Conservation (phyloP, 2,797 vertebrate genomes). For the Scarus forsteni region DNA sequence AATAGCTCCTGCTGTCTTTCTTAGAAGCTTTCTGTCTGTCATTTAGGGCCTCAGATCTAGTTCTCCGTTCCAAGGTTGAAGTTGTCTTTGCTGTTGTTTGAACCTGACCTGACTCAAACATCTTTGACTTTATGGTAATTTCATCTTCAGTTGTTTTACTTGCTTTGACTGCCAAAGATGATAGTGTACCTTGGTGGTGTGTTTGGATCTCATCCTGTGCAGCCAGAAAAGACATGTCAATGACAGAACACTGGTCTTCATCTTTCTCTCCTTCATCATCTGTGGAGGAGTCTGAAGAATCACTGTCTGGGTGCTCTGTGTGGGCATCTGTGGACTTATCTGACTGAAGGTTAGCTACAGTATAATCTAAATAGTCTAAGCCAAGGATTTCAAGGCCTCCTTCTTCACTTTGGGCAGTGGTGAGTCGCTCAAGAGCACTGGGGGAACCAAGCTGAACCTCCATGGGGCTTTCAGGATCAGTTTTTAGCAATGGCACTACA, state of each 20-base stretch:
- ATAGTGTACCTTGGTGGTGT: conserved; percentile 44
- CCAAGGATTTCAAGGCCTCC: conserved; percentile 73
- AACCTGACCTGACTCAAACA: conserved; percentile 63
- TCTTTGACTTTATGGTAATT: conserved; percentile 78
- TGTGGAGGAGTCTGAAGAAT: conserved; percentile 90
- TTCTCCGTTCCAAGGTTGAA: conserved; percentile 60
- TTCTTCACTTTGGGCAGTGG: conserved; percentile 49
- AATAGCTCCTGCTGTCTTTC: conserved; percentile 67
- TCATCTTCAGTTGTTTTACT: conserved; percentile 73
- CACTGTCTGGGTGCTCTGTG: conserved; percentile 74
- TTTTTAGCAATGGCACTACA: conserved; percentile 32
- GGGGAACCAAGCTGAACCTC: conserved; percentile 57
- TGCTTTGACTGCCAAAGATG: conserved; percentile 48
- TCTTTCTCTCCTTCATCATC: conserved; percentile 83
- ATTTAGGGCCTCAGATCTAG: conserved; percentile 77
- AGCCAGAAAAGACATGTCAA: conserved; percentile 61
- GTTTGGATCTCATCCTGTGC: conserved; percentile 23
- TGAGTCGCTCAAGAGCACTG: conserved; percentile 41
- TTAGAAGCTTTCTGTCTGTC: conserved; percentile 65
- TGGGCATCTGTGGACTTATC: conserved; percentile 77
- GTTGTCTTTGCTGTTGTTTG: conserved; percentile 39
- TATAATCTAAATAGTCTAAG: conserved; percentile 79
- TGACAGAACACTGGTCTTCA: conserved; percentile 74
- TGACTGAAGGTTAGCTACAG: conserved; percentile 81
- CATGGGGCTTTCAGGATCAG: conserved; percentile 32